Evolutionary conservation across 2,888 invertebrate species (phyloP).

Genomic region (Synergus umbraculus): DNA sequence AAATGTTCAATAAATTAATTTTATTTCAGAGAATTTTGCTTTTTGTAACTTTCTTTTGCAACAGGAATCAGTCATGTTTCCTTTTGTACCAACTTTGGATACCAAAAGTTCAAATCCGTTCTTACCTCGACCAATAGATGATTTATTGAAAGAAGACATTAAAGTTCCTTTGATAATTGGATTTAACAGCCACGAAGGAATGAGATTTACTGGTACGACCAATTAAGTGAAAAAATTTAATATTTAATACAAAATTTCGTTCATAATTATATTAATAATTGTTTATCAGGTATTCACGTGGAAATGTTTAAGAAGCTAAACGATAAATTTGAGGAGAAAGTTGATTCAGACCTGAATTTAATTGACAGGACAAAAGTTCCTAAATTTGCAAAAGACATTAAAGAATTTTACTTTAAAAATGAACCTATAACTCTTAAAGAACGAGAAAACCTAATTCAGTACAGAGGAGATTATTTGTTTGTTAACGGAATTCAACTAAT

Average conservation of each 20-base stretch:
- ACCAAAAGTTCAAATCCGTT: conserved; percentile 52
- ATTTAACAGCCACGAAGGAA: conserved; percentile 79
- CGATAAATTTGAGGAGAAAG: conserved; percentile 72
- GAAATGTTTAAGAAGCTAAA: neutral
- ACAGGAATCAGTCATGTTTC: neutral
- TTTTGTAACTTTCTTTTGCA: neutral
- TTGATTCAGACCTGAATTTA: conserved; percentile 74
- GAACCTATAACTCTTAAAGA: conserved; percentile 66
- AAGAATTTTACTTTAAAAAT: conserved; percentile 78
- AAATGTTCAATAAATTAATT: neutral
- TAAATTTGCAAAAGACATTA: conserved; percentile 72
- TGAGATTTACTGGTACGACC: conserved; percentile 51
- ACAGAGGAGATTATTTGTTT: conserved; percentile 79
- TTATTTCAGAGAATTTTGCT: neutral
- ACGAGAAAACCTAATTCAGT: conserved; percentile 78
- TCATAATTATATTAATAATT: neutral
- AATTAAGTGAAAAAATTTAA: neutral
- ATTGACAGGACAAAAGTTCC: conserved; percentile 61
- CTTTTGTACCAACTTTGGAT: conserved; percentile 56
- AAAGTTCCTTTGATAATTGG: conserved; percentile 80
- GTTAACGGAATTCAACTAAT: conserved; percentile 77
- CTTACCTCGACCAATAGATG: conserved; percentile 68
- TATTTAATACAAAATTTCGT: neutral
- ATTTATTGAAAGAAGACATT: conserved; percentile 66
- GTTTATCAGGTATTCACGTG: neutral